Conservation (phyloP, 2,797 vertebrate species). For the Oryzias dopingdopingensis region DNA sequence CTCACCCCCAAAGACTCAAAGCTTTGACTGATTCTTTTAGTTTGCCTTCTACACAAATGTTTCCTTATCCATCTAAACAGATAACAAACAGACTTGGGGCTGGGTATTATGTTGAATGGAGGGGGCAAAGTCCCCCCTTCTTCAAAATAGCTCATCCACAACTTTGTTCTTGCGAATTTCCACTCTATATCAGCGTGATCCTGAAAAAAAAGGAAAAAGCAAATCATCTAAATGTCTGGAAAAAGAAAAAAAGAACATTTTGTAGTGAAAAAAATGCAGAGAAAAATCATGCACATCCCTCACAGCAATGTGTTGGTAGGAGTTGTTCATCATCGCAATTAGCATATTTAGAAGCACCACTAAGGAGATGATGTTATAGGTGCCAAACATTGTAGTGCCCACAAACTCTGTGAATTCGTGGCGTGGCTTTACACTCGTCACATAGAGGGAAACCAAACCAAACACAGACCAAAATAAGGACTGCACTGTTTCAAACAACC, state of each 20-base stretch:
- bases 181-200: slow-evolving; percentile 98
- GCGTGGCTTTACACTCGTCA: slow-evolving; percentile 87
- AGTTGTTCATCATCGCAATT: slow-evolving; percentile 99
- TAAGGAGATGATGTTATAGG: slow-evolving; percentile 95
- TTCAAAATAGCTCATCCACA: slow-evolving; percentile 99
- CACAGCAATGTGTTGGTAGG: slow-evolving; percentile 98
- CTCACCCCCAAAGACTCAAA: slow-evolving; percentile 93
- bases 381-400: slow-evolving; percentile 96
- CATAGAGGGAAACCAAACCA: slow-evolving; percentile 93
- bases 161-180: slow-evolving; percentile 98
- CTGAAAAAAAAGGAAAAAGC: slow-evolving; percentile 65
- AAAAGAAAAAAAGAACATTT: slow-evolving; percentile 7
- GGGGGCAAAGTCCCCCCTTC: slow-evolving; percentile 95
- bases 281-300: slow-evolving; percentile 61
- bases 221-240: slow-evolving; percentile 9
- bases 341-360: slow-evolving; percentile 98
- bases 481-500: slow-evolving; percentile 94
- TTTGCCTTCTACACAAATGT: slow-evolving; percentile 81
- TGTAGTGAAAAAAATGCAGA: not conserved
- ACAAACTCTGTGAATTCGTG: slow-evolving; percentile 96
- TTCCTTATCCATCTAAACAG: slow-evolving; percentile 85
- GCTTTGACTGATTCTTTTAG: slow-evolving; percentile 81
- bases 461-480: slow-evolving; percentile 99
- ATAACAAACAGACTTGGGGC: slow-evolving; percentile 93
- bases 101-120: slow-evolving; percentile 96